Conservation (phyloP, 2,113 vertebrate genomes). For the Corvus hawaiiensis region DNA sequence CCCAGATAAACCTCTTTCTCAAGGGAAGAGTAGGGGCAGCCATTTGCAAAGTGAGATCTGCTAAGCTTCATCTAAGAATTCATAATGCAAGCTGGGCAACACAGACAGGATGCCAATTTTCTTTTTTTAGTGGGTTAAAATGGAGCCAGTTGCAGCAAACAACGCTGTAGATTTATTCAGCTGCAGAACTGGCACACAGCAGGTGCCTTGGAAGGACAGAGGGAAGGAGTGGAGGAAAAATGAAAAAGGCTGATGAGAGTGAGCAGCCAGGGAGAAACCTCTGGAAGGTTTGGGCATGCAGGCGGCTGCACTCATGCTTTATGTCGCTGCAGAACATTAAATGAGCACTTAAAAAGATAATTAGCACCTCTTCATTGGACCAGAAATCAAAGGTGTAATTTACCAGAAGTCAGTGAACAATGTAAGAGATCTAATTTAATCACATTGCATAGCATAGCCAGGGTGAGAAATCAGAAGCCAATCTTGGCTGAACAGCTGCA, state of each 20-base stretch:
- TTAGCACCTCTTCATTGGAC: slow-evolving; percentile 67
- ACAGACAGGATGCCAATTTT: neutral
- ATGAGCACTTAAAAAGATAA: slow-evolving; percentile 66
- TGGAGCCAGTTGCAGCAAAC: slow-evolving; percentile 24
- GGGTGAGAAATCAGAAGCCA: slow-evolving; percentile 34
- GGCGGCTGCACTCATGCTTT: slow-evolving; percentile 47
- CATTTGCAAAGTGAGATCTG: neutral
- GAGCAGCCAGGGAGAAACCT: slow-evolving; percentile 45
- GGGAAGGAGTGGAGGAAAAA: slow-evolving; percentile 34
- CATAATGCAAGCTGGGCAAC: neutral
- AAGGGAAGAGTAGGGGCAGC: neutral
- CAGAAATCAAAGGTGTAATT: slow-evolving; percentile 71
- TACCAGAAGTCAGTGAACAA: slow-evolving; percentile 66
- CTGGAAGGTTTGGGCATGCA: slow-evolving; percentile 49
- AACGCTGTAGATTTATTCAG: slow-evolving; percentile 19
- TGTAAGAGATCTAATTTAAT: slow-evolving; percentile 64
- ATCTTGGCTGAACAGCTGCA: neutral
- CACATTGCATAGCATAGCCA: neutral
- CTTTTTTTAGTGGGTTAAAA: neutral
- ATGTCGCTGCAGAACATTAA: slow-evolving; percentile 66
- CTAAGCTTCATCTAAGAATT: neutral
- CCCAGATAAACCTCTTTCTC: neutral
- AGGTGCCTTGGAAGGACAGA: slow-evolving; percentile 40
- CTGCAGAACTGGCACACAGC: slow-evolving; percentile 18
- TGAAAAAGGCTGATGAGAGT: slow-evolving; percentile 26